phyloP scores from a whole-genome alignment of 2,797 vertebrate genomes.

The Lophius americanus region DNA sequence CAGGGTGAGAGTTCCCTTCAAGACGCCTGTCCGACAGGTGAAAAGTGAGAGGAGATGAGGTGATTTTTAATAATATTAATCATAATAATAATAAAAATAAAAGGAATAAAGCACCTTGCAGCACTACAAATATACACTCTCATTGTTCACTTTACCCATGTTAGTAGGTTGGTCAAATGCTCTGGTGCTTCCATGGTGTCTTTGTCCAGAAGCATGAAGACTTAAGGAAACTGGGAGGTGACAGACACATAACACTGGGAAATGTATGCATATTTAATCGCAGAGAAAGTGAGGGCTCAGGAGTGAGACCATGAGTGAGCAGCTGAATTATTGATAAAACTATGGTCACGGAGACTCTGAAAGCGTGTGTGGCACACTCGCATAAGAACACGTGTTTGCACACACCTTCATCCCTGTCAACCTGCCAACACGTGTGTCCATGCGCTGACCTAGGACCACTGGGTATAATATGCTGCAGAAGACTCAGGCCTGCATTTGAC shows the following conservation, averaged over 20 bases:
- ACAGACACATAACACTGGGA: constrained; percentile 59
- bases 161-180: constrained; percentile 11
- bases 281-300: constrained; percentile 61
- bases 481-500: not conserved
- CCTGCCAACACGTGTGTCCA: constrained; percentile 45
- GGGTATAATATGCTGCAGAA: constrained; percentile 21
- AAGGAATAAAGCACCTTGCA: no score
- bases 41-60: no score
- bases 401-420: constrained; percentile 54
- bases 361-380: constrained; percentile 46
- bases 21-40: no score
- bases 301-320: constrained; percentile 64
- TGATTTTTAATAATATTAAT: no score
- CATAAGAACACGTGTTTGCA: constrained; percentile 29
- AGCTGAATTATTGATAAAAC: constrained; percentile 78
- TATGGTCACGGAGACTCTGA: constrained; percentile 68
- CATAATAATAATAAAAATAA: no score
- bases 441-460: constrained; percentile 19
- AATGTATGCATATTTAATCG: constrained; percentile 79
- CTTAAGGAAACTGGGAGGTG: constrained; percentile 64
- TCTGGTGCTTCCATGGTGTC: constrained; percentile 11
- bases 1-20: no score
- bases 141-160: not conserved
- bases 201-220: constrained; percentile 9
- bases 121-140: no score